Conservation (phyloP, 2,797 vertebrate genomes). For the Percopsis omiscomaycus region DNA sequence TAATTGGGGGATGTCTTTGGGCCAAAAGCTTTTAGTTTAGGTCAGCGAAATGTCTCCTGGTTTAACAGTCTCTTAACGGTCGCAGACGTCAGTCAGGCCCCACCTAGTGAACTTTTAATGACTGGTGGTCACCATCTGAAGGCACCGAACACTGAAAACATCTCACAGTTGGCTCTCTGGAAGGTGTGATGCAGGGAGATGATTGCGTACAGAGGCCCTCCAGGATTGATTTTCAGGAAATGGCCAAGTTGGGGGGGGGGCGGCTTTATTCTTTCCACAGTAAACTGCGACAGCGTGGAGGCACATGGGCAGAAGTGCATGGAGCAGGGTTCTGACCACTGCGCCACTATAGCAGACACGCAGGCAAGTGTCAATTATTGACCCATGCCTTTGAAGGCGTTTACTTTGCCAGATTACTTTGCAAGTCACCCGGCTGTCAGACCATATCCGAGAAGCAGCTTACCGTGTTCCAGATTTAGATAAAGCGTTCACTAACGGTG, state of each 20-base stretch:
- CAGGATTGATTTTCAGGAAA: neutral
- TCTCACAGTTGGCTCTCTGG: neutral
- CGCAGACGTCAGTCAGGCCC: neutral
- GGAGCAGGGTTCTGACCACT: conserved; percentile 1
- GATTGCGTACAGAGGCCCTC: neutral
- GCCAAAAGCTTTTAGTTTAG: conserved; percentile 17
- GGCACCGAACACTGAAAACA: no score
- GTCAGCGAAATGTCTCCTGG: conserved; percentile 13
- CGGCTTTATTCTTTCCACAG: conserved; percentile 16
- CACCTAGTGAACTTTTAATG: neutral
- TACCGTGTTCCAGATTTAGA: neutral
- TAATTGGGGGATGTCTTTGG: conserved; percentile 45
- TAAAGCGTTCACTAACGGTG: neutral
- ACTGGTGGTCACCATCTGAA: neutral
- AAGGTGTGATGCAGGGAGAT: neutral
- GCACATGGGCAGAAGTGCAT: conserved; percentile 2
- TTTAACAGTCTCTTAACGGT: neutral
- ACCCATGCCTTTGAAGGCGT: neutral
- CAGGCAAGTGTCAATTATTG: neutral
- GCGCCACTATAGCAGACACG: neutral
- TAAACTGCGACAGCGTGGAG: conserved; percentile 15
- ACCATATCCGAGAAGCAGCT: neutral
- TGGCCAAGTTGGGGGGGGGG: neutral
- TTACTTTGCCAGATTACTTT: no score
- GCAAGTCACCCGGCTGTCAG: neutral